phyloP scores from a whole-genome alignment of 2,113 vertebrate species.

The Peromyscus maniculatus region DNA sequence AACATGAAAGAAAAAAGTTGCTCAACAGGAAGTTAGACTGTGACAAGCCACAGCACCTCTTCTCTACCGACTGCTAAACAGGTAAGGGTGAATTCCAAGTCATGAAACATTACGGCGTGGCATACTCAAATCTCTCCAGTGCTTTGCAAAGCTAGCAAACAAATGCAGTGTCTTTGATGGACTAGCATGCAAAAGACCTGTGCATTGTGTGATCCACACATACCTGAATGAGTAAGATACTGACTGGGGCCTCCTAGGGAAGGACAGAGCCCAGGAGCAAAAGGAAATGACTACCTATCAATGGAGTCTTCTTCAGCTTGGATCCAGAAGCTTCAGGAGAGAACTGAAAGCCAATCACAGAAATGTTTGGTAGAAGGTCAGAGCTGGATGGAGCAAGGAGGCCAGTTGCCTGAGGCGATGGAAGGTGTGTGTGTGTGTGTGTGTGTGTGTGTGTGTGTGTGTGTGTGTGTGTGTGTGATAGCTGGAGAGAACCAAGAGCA shows the following conservation, averaged over 20 bases:
- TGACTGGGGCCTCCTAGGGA: no score
- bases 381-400: not conserved
- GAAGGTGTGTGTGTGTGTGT: not conserved
- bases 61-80: constrained; percentile 43
- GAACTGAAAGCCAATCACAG: no score
- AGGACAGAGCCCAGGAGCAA: not conserved
- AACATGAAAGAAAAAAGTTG: constrained; percentile 31
- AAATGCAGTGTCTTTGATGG: not conserved
- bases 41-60: not conserved
- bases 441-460: not conserved
- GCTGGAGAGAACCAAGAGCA: accelerated
- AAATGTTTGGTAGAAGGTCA: not conserved
- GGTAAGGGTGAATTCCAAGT: constrained; percentile 42
- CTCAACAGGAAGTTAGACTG: constrained; percentile 8
- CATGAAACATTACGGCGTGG: not conserved
- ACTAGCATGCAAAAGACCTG: not conserved
- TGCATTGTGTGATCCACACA: no score
- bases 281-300: not conserved
- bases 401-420: accelerated
- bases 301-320: not conserved
- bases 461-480: accelerated
- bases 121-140: constrained; percentile 20
- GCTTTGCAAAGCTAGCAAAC: constrained; percentile 31
- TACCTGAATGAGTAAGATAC: not conserved
- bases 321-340: not conserved